These are phyloP conservation scores for Reinhardtius hippoglossoides DNA, from an alignment of 2,113 vertebrate species.

Conservation along the genomic window DNA sequence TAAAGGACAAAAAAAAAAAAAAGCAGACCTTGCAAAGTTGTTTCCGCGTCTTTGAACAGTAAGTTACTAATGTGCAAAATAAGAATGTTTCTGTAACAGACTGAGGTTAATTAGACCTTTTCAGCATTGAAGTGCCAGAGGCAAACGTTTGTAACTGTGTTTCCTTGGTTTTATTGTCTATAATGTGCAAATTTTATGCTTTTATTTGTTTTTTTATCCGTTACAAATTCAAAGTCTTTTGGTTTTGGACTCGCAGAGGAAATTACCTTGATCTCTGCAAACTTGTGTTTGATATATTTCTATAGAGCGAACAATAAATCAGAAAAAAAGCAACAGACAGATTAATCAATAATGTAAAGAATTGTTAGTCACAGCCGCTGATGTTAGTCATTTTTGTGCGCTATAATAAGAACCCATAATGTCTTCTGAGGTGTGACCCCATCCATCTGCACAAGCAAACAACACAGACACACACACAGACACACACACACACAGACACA, in stretches of 20 bases:
- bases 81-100: slow-evolving; percentile 5
- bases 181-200: too few species aligned
- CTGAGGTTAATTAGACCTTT: slow-evolving; percentile 53
- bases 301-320: background rate
- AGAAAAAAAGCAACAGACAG: background rate
- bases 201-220: too few species aligned
- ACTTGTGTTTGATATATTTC: background rate
- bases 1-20: background rate
- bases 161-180: too few species aligned
- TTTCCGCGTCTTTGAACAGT: slow-evolving; percentile 34
- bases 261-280: background rate
- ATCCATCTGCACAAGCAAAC: slow-evolving; percentile 63
- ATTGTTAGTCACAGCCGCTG: background rate
- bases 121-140: slow-evolving; percentile 20
- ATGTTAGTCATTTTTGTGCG: slow-evolving; percentile 9
- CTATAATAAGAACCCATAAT: slow-evolving; percentile 44
- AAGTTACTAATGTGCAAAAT: slow-evolving; percentile 12
- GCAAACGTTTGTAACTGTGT: slow-evolving; percentile 22
- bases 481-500: too few species aligned
- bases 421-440: slow-evolving; percentile 50
- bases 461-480: slow-evolving; percentile 36
- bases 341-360: slow-evolving; percentile 4
- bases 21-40: slow-evolving; percentile 18
- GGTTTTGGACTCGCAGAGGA: background rate
- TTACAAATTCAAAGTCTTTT: background rate